Evolutionary conservation across 2,113 vertebrate species (phyloP), one percentile per base, ranked within the genome.

Genomic region (Syngnathus scovelli): DNA sequence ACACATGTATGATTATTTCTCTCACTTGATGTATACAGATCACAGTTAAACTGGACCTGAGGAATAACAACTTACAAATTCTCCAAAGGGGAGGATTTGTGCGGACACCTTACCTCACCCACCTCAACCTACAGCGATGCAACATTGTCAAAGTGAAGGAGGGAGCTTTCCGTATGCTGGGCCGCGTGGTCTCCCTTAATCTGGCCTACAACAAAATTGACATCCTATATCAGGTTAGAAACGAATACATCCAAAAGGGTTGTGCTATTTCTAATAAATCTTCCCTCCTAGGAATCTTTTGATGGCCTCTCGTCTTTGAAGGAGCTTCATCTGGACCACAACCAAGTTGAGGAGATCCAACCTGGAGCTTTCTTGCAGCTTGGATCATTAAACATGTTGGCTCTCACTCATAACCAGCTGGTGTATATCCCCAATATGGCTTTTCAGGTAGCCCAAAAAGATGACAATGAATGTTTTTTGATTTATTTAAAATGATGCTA

Each of bases 361-460:
- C 92, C 90, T 0, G 96, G 96, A 12, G 91, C 94, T 54, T 99
- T 98, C 72, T 81, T 90, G 3, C 94, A 92, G 1, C 90, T 99
- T 23, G 92, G 93, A 0, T 91, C 92, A 38, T 92, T 99, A 74
- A 90, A 87, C 71, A 85, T 93, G 58, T 88, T 98, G 0, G 88
- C 91, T 60, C 82, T 99, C 67, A 92, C 89, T 12, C 89, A 90
- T 16, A 98, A 98, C 41, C 91, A 92, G 66, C 86, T 99, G 63
- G 95, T 97, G 68, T 98, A 95, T 72, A 87, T 99, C 74, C 95
- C 96, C 0, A 91, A 95, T 86, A 92, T 98, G 94, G 90, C 92
- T 58, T 98, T 98, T 86, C 96, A 89, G 86, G 88, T 89, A 51
- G 15, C 36, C 59, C 38, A 55, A 52, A 10, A 1, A 21, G 51